Evolutionary conservation across 2,888 invertebrate species (phyloP).

Genomic region (Andrena dorsata): DNA sequence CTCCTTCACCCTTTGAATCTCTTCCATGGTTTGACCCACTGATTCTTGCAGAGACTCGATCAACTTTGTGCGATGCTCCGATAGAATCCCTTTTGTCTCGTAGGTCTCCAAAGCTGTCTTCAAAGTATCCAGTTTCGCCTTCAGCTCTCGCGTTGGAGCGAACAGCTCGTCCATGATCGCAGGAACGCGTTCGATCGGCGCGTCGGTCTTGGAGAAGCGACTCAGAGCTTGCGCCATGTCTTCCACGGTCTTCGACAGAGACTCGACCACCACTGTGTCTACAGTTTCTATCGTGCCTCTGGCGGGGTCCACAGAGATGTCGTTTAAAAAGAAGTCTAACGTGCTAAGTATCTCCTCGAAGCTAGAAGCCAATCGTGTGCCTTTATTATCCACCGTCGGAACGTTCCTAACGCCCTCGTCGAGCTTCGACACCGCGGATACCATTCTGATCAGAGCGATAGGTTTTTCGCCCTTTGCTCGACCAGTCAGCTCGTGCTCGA

Average conservation of each 20-base stretch:
- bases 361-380: slow-evolving; percentile 18
- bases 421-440: slow-evolving; percentile 72
- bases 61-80: slow-evolving; percentile 76
- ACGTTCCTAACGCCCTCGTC: slow-evolving; percentile 57
- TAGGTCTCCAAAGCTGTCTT: slow-evolving; percentile 78
- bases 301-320: slow-evolving; percentile 72
- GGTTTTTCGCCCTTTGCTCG: slow-evolving; percentile 74
- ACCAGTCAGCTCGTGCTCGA: slow-evolving; percentile 78
- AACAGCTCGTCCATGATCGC: slow-evolving; percentile 66
- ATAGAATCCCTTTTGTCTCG: slow-evolving; percentile 70
- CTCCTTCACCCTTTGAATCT: slow-evolving; percentile 59
- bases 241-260: slow-evolving; percentile 79
- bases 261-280: slow-evolving; percentile 81
- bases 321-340: slow-evolving; percentile 69
- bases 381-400: slow-evolving; percentile 12
- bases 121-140: slow-evolving; percentile 76
- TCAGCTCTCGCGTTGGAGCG: slow-evolving; percentile 75
- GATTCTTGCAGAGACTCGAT: slow-evolving; percentile 75
- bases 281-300: slow-evolving; percentile 78
- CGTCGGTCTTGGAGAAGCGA: slow-evolving; percentile 45
- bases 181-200: slow-evolving; percentile 24
- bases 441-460: slow-evolving; percentile 78
- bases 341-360: slow-evolving; percentile 66
- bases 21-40: slow-evolving; percentile 68
- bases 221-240: slow-evolving; percentile 71